Conservation (phyloP, 2,888 invertebrate genomes). For the Caenorhabditis angaria region DNA sequence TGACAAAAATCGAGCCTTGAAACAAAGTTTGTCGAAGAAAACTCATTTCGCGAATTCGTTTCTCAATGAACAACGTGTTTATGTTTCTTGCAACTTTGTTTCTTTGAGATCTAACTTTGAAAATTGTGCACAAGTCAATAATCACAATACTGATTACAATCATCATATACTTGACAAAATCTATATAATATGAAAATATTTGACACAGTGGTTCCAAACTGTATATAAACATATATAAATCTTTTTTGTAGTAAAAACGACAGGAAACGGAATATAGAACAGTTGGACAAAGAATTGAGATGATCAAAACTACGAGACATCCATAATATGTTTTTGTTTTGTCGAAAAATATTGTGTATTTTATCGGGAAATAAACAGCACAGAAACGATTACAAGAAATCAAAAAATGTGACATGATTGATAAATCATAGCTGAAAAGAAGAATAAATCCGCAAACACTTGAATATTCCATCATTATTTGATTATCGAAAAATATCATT, state of each 20-base stretch:
- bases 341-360: slow-evolving; percentile 16
- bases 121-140: too few species aligned
- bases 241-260: background rate
- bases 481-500: slow-evolving; percentile 29
- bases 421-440: slow-evolving; percentile 30
- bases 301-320: background rate
- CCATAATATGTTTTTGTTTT: background rate
- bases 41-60: too few species aligned
- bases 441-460: slow-evolving; percentile 12
- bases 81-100: too few species aligned
- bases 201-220: background rate
- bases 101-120: too few species aligned
- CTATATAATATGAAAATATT: too few species aligned
- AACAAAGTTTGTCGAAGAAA: too few species aligned
- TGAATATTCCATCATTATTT: slow-evolving; percentile 7
- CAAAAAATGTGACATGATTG: slow-evolving; percentile 33
- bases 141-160: too few species aligned
- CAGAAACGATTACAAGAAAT: slow-evolving; percentile 36
- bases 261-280: background rate
- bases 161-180: too few species aligned
- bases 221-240: background rate
- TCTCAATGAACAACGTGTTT: too few species aligned
- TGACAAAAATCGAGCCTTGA: too few species aligned
- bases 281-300: background rate
- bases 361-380: slow-evolving; percentile 30